Evolutionary conservation across 2,113 vertebrate genomes (phyloP).

Genomic region (Chelonoidis abingdonii): DNA sequence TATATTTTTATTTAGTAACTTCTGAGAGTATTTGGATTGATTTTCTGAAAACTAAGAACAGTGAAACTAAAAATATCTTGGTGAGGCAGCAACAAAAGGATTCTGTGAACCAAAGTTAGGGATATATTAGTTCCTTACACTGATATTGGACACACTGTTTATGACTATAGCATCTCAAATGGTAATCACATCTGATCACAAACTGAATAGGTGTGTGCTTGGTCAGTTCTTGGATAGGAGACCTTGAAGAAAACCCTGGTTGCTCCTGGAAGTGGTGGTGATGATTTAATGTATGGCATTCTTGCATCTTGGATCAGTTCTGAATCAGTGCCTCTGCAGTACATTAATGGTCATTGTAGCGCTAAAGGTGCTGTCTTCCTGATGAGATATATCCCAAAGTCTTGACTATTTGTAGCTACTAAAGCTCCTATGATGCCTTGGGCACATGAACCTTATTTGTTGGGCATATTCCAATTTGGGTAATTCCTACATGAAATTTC

Average conservation of each 20-base stretch:
- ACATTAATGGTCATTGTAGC: not conserved
- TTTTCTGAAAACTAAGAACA: not conserved
- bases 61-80: not conserved
- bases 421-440: not conserved
- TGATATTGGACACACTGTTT: not conserved
- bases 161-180: not conserved
- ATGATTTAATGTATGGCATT: not conserved
- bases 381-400: not conserved
- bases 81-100: not conserved
- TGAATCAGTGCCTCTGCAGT: not conserved
- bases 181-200: not conserved
- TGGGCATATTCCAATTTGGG: not conserved
- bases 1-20: not conserved
- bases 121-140: not conserved
- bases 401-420: not conserved
- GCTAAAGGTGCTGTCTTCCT: not conserved
- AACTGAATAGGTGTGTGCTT: accelerated
- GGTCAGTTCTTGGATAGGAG: not conserved
- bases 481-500: not conserved
- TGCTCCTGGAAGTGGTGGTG: not conserved
- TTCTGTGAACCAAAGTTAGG: not conserved
- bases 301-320: not conserved
- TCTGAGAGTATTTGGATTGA: not conserved
- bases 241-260: not conserved
- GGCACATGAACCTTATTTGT: not conserved